These are phyloP conservation scores for Eurystomus gularis DNA, from an alignment of 2,113 vertebrate genomes.

Conservation along the genomic window DNA sequence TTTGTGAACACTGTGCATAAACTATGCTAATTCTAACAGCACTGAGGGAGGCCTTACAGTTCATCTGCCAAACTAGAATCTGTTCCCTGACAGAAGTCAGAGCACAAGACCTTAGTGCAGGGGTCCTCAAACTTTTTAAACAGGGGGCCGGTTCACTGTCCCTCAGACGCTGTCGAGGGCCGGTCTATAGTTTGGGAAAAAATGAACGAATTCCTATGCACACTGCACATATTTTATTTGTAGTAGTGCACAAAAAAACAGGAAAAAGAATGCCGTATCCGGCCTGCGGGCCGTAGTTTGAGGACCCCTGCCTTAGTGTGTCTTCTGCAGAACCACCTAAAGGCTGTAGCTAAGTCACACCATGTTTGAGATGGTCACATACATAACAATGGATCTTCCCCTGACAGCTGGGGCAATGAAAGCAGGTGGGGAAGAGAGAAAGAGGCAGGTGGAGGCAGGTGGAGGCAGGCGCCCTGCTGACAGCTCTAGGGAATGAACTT, in stretches of 20 bases:
- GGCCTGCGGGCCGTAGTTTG: too few relatives aligned
- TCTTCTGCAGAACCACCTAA: neutral
- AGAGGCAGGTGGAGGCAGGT: neutral
- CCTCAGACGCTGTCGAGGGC: too few relatives aligned
- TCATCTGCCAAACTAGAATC: neutral
- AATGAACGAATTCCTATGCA: too few relatives aligned
- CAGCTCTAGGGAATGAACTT: neutral
- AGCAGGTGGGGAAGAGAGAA: neutral
- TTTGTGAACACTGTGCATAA: fast-evolving
- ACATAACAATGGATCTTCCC: neutral
- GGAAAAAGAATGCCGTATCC: too few relatives aligned
- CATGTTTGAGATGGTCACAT: fast-evolving
- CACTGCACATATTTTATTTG: too few relatives aligned
- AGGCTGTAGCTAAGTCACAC: neutral
- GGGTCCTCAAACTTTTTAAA: too few relatives aligned
- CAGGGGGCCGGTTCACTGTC: too few relatives aligned
- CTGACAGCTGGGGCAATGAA: neutral
- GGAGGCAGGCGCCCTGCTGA: neutral
- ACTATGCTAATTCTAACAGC: neutral
- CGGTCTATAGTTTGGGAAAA: too few relatives aligned
- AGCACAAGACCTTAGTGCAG: neutral
- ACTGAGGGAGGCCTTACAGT: neutral
- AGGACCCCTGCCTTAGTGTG: too few relatives aligned
- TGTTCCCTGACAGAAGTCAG: neutral
- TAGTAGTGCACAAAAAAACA: too few relatives aligned